Evolutionary conservation across 2,113 vertebrate species (phyloP).

Genomic region (Lagopus leucura): DNA sequence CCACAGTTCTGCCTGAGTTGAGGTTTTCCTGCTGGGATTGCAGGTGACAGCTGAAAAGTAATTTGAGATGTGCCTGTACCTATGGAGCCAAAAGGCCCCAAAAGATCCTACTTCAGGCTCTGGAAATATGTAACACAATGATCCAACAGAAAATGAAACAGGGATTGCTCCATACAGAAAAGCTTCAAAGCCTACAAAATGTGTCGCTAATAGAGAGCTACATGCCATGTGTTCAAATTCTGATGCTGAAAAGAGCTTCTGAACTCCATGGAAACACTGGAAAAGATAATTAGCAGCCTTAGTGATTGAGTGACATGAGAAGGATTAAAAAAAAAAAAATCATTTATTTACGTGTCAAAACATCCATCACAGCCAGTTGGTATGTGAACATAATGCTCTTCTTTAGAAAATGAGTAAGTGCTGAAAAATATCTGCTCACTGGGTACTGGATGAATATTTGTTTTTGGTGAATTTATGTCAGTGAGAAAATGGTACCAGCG

Average conservation of each 20-base stretch:
- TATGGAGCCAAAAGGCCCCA: background rate
- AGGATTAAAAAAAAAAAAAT: conserved; percentile 24
- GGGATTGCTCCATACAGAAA: background rate
- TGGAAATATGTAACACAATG: conserved; percentile 21
- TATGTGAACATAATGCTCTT: conserved; percentile 59
- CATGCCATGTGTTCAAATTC: conserved; percentile 37
- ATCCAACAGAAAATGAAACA: background rate
- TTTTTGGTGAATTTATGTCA: background rate
- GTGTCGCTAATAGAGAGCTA: conserved; percentile 16
- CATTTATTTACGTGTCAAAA: conserved; percentile 70
- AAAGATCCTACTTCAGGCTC: background rate
- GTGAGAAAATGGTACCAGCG: background rate
- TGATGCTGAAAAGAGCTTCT: conserved; percentile 66
- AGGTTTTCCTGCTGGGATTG: background rate
- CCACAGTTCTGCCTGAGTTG: background rate
- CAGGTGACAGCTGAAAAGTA: background rate
- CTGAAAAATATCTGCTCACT: conserved; percentile 38
- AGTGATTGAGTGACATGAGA: conserved; percentile 61
- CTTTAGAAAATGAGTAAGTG: conserved; percentile 55
- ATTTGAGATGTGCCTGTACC: background rate
- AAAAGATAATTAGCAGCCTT: conserved; percentile 54
- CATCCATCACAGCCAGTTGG: conserved; percentile 36
- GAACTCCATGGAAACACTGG: conserved; percentile 71
- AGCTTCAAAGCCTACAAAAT: conserved; percentile 29
- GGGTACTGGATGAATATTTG: background rate